Conservation (phyloP, 1,140 invertebrate species). For the Anoplolepis gracilipes region DNA sequence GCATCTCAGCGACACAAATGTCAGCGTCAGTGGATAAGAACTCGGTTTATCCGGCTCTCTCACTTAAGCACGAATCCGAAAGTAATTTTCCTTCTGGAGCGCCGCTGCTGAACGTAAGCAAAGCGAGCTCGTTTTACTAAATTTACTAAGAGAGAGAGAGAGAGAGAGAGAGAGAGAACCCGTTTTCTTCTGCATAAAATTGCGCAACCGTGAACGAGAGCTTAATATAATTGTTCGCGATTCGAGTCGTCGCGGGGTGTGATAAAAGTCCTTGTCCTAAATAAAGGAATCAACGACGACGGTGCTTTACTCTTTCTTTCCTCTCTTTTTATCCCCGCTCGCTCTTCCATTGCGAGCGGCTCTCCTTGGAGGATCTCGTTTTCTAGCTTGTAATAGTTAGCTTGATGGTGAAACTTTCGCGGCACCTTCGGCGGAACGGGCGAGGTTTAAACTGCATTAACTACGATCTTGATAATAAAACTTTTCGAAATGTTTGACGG, state of each 20-base stretch:
- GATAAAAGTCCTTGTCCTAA: constrained; percentile 56
- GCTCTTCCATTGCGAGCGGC: not conserved
- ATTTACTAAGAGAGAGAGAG: not conserved
- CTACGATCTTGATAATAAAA: constrained; percentile 64
- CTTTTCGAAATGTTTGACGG: constrained; percentile 71
- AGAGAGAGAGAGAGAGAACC: not conserved
- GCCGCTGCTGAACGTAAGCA: not conserved
- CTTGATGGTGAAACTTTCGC: constrained; percentile 62
- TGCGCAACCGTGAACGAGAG: constrained; percentile 17
- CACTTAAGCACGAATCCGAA: constrained; percentile 45
- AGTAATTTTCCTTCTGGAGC: constrained; percentile 62
- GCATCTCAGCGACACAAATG: constrained; percentile 57
- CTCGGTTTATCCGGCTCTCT: constrained; percentile 34
- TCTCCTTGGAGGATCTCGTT: constrained; percentile 57
- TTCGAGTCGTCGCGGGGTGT: constrained; percentile 46
- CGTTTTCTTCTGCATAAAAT: constrained; percentile 20
- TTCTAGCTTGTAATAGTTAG: constrained; percentile 65
- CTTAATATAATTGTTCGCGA: constrained; percentile 50
- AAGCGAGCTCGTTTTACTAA: constrained; percentile 19
- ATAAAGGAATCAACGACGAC: constrained; percentile 54
- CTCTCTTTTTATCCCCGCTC: not conserved
- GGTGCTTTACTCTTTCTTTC: constrained; percentile 3
- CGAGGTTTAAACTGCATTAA: constrained; percentile 68
- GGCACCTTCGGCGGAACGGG: constrained; percentile 26
- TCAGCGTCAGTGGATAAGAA: constrained; percentile 57